phyloP scores from a whole-genome alignment of 2,113 vertebrate genomes.

The Chaetorhynchus papuensis region DNA sequence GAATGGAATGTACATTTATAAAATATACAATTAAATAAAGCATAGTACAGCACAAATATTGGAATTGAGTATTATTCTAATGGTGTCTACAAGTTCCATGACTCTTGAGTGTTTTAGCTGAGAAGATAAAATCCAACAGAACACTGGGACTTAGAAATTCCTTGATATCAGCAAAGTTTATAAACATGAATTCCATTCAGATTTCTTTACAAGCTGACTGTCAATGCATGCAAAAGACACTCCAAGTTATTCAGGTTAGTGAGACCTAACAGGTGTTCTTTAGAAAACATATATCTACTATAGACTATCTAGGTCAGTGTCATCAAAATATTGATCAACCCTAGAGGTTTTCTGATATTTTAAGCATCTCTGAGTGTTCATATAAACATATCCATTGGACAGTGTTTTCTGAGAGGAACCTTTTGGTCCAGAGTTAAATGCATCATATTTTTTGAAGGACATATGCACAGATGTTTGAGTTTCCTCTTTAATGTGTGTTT shows the following conservation, averaged over 20 bases:
- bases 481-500: background rate
- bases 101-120: background rate
- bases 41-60: background rate
- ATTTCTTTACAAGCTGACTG: background rate
- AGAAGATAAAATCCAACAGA: background rate
- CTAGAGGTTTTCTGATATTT: background rate
- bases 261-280: background rate
- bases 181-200: background rate
- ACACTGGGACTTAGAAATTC: background rate
- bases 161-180: background rate
- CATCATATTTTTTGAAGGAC: background rate
- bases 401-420: background rate
- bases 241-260: background rate
- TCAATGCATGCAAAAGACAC: background rate
- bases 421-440: background rate
- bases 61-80: background rate
- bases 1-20: background rate
- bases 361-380: background rate
- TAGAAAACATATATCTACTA: background rate
- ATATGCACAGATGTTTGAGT: background rate
- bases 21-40: background rate
- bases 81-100: fast-evolving
- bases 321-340: background rate
- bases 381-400: background rate
- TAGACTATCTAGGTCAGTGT: background rate